Evolutionary conservation across 1,140 invertebrate species (phyloP).

Genomic region (Asbolus verrucosus): DNA sequence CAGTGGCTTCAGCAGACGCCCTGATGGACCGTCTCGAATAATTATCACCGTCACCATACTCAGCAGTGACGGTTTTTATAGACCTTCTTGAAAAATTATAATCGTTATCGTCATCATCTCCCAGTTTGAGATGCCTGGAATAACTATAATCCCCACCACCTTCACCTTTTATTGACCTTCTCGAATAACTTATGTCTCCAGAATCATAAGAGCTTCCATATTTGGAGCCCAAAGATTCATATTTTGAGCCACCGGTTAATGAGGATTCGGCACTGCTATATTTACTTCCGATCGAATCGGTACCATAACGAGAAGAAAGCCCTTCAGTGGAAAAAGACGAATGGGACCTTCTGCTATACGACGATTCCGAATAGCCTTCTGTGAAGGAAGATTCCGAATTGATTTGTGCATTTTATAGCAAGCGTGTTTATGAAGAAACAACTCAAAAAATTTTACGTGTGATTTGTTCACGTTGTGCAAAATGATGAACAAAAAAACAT

Average conservation of each 20-base stretch:
- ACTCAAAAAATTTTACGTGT: constrained; percentile 23
- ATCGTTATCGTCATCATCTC: constrained; percentile 50
- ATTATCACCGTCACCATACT: constrained; percentile 54
- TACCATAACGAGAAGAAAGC: constrained; percentile 48
- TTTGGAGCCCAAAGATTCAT: constrained; percentile 54
- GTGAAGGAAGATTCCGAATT: constrained; percentile 49
- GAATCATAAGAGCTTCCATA: constrained; percentile 47
- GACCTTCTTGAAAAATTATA: constrained; percentile 54
- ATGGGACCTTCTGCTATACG: constrained; percentile 57
- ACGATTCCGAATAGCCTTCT: constrained; percentile 60
- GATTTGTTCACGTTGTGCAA: constrained; percentile 28
- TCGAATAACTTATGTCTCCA: constrained; percentile 36
- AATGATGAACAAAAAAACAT: constrained; percentile 14
- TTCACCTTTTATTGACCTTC: constrained; percentile 20
- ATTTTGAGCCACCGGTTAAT: constrained; percentile 52
- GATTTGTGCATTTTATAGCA: constrained; percentile 31
- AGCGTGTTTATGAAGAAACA: constrained; percentile 1
- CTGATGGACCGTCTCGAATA: constrained; percentile 47
- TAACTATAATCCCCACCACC: constrained; percentile 30
- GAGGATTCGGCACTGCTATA: constrained; percentile 49
- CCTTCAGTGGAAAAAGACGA: constrained; percentile 56
- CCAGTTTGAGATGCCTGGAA: constrained; percentile 3
- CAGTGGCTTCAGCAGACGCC: constrained; percentile 19
- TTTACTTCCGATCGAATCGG: constrained; percentile 43
- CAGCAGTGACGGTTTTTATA: constrained; percentile 43